Conservation (phyloP, 1,140 invertebrate species). For the Paramacrobiotus metropolitanus region DNA sequence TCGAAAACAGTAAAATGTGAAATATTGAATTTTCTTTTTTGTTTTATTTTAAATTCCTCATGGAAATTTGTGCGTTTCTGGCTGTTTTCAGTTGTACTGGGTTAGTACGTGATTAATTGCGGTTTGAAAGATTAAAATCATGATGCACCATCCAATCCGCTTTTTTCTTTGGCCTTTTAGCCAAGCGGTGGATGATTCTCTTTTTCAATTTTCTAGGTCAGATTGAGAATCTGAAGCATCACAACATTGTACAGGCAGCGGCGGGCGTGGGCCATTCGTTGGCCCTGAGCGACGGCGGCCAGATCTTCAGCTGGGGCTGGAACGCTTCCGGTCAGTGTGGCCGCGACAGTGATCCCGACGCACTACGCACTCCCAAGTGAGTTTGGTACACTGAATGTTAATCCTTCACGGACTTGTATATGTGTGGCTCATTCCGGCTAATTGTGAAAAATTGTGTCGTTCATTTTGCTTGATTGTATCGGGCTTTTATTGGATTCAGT, state of each 20-base stretch:
- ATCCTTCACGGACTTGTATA: conserved; percentile 9
- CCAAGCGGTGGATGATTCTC: conserved; percentile 10
- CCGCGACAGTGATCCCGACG: conserved; percentile 9
- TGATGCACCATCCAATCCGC: too few relatives aligned
- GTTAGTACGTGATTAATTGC: conserved; percentile 11
- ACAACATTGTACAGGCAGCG: conserved; percentile 39
- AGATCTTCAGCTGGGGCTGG: conserved; percentile 65
- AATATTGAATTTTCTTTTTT: too few relatives aligned
- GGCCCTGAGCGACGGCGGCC: conserved; percentile 63
- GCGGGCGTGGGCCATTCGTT: conserved; percentile 57
- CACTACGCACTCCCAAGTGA: conserved; percentile 14
- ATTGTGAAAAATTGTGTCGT: neutral
- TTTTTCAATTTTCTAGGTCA: conserved; percentile 31
- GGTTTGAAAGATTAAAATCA: neutral
- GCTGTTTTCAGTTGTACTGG: too few relatives aligned
- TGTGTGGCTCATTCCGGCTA: neutral
- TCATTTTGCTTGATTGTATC: conserved; percentile 6
- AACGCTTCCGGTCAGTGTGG: conserved; percentile 45
- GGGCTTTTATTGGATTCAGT: neutral
- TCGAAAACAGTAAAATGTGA: too few relatives aligned
- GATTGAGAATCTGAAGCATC: conserved; percentile 40
- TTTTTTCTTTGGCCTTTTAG: too few relatives aligned
- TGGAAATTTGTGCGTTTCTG: too few relatives aligned
- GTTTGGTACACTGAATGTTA: conserved; percentile 3
- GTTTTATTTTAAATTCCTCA: too few relatives aligned